Conservation (phyloP, 2,113 vertebrate genomes). For the Hiodon tergisus region DNA sequence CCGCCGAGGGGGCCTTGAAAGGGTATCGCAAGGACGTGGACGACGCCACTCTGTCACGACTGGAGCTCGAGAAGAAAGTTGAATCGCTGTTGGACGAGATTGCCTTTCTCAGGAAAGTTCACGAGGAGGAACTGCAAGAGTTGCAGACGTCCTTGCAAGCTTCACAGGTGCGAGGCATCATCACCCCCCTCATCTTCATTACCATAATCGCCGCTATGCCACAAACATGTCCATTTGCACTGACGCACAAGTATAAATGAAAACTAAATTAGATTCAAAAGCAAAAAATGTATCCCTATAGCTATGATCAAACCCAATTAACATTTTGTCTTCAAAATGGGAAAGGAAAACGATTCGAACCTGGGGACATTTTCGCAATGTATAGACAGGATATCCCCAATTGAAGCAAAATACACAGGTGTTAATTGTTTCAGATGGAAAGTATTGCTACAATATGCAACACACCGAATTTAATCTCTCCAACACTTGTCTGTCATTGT, state of each 20-base stretch:
- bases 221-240: background rate
- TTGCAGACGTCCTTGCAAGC: constrained; percentile 66
- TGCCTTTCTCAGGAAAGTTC: constrained; percentile 69
- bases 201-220: background rate
- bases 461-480: too few relatives aligned
- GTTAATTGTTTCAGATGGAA: too few relatives aligned
- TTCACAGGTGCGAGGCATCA: constrained; percentile 54
- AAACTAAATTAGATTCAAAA: too few relatives aligned
- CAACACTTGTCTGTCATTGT: too few relatives aligned
- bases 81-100: constrained; percentile 74
- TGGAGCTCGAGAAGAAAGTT: constrained; percentile 72
- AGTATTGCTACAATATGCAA: too few relatives aligned
- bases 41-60: constrained; percentile 60
- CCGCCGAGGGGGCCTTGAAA: constrained; percentile 63
- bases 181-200: background rate
- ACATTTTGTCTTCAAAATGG: too few relatives aligned
- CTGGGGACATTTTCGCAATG: too few relatives aligned
- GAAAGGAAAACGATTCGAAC: too few relatives aligned
- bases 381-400: too few relatives aligned
- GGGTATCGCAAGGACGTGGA: constrained; percentile 66
- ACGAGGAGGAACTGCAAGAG: constrained; percentile 71
- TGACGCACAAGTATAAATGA: background rate
- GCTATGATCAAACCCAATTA: too few relatives aligned
- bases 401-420: too few relatives aligned
- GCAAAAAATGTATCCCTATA: too few relatives aligned